These are phyloP conservation scores for Sacculina carcini DNA, from an alignment of 2,888 invertebrate species.

Conservation along the genomic window DNA sequence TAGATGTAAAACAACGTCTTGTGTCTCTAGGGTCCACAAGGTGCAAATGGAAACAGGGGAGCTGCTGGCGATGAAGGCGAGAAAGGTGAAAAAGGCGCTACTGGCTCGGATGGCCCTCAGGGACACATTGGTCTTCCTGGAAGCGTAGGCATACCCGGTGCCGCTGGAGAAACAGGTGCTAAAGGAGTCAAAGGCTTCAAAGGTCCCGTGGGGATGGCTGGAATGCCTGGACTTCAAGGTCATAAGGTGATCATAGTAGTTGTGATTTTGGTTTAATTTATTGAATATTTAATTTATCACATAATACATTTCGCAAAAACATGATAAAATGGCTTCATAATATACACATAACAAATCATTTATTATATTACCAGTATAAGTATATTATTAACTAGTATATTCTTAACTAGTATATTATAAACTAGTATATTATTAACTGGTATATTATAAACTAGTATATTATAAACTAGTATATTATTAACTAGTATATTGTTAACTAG, in stretches of 20 bases:
- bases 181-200: slow-evolving; percentile 55
- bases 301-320: background rate
- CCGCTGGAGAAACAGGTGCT: slow-evolving; percentile 35
- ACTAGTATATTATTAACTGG: background rate
- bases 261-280: background rate
- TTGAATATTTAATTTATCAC: background rate
- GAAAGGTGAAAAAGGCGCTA: slow-evolving; percentile 42
- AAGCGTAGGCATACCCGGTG: slow-evolving; percentile 42
- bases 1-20: no score
- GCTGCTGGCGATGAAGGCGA: slow-evolving; percentile 40
- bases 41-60: slow-evolving; percentile 36
- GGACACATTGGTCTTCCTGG: slow-evolving; percentile 54
- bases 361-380: background rate
- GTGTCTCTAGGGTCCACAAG: slow-evolving; percentile 33
- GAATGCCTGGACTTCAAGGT: slow-evolving; percentile 40
- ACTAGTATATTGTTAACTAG: no score
- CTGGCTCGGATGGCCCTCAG: slow-evolving; percentile 44
- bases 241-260: slow-evolving; percentile 13
- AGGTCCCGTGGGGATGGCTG: slow-evolving; percentile 56
- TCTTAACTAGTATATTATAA: background rate
- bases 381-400: background rate
- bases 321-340: background rate
- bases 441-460: background rate
- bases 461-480: no score
- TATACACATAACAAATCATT: no score